Evolutionary conservation across 2,113 vertebrate species (phyloP).

Genomic region (Toxotes jaculatrix): DNA sequence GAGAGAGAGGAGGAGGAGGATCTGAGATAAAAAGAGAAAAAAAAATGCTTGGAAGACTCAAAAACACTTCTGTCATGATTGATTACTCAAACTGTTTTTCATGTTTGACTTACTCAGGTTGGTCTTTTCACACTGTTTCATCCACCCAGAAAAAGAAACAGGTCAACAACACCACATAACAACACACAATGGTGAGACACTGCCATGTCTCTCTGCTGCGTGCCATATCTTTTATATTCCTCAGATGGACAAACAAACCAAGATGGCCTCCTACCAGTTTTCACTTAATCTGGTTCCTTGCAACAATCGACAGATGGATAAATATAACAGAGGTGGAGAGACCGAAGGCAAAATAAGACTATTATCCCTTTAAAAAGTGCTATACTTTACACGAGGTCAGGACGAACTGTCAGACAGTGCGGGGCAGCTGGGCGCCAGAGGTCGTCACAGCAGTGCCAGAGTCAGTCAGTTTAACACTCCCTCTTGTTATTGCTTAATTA

Average conservation of each 20-base stretch:
- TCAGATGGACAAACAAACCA: too few species aligned
- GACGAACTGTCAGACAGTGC: slow-evolving; percentile 16
- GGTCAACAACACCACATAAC: neutral
- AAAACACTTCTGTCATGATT: slow-evolving; percentile 57
- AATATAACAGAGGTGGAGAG: neutral
- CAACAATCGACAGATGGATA: neutral
- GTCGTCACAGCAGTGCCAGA: slow-evolving; percentile 48
- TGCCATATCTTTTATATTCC: too few species aligned
- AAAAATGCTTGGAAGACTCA: slow-evolving; percentile 26
- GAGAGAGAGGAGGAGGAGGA: slow-evolving; percentile 20
- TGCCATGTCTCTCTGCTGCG: too few species aligned
- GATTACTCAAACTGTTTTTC: slow-evolving; percentile 55
- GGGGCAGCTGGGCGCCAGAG: slow-evolving; percentile 32
- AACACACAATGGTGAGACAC: too few species aligned
- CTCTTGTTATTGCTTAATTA: slow-evolving; percentile 57
- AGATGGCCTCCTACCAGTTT: neutral
- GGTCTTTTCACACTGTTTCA: slow-evolving; percentile 20
- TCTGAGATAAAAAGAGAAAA: slow-evolving; percentile 22
- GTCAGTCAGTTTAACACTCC: slow-evolving; percentile 28
- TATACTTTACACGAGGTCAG: neutral
- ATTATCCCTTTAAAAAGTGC: neutral
- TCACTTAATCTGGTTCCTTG: neutral
- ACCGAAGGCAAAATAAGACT: neutral
- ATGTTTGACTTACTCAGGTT: neutral
- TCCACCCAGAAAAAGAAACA: neutral